phyloP scores from a whole-genome alignment of 1,140 invertebrate species.

The Ditylenchus dipsaci region DNA sequence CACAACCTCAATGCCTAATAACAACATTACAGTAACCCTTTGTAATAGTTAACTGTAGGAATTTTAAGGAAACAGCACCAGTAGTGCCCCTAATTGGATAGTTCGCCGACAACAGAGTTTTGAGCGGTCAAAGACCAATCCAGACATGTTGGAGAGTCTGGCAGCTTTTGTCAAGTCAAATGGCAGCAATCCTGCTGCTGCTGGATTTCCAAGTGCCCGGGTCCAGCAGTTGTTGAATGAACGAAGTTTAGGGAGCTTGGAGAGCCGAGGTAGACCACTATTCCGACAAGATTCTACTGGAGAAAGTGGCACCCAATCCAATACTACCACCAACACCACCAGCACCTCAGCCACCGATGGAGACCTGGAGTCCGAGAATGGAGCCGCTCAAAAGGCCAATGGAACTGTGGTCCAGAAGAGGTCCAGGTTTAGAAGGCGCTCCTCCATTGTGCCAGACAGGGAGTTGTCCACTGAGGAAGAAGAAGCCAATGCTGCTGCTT shows the following conservation, averaged over 20 bases:
- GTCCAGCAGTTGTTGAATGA: constrained; percentile 4
- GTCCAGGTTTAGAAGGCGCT: constrained; percentile 30
- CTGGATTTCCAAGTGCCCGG: neutral
- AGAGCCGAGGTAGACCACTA: constrained; percentile 8
- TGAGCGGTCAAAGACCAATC: constrained; percentile 46
- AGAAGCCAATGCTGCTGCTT: neutral
- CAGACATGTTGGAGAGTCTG: constrained; percentile 28
- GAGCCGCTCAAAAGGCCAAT: neutral
- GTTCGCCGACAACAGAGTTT: constrained; percentile 36
- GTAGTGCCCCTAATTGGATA: neutral
- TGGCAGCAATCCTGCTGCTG: neutral
- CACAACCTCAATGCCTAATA: too few species aligned
- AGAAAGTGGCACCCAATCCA: neutral
- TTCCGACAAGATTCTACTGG: constrained; percentile 18
- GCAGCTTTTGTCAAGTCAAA: constrained; percentile 12
- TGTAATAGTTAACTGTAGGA: too few species aligned
- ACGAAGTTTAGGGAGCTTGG: constrained; percentile 28
- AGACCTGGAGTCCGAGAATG: neutral
- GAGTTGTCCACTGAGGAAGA: constrained; percentile 22
- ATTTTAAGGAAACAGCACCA: neutral
- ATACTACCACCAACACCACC: constrained; percentile 2
- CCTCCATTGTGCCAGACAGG: constrained; percentile 26
- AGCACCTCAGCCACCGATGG: neutral
- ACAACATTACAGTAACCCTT: too few species aligned
- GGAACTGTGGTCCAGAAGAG: constrained; percentile 5